Percentiles rank a stretch among this genome's conserved stretches.
These are phyloP conservation scores for Silurus meridionalis DNA, from an alignment of 2,113 vertebrate species.

Conservation along the genomic window DNA sequence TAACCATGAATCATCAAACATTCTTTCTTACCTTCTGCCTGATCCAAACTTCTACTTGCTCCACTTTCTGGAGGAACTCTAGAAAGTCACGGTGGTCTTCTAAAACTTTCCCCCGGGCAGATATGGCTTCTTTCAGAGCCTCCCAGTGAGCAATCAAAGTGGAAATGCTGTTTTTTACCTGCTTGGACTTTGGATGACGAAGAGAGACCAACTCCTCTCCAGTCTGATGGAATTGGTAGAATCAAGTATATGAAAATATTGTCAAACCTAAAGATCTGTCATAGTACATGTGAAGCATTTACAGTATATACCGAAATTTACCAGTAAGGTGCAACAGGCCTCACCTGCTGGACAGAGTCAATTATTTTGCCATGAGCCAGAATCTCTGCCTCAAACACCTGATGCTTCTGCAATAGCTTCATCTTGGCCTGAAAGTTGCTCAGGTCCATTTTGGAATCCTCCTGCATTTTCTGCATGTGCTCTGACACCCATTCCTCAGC, in stretches of 20 bases:
- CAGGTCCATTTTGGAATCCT: slow-evolving; percentile 72
- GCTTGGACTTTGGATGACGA: slow-evolving; percentile 65
- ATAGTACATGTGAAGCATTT: background rate
- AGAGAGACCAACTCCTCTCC: slow-evolving; percentile 74
- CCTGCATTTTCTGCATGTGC: slow-evolving; percentile 77
- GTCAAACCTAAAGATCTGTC: background rate
- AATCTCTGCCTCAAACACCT: slow-evolving; percentile 87
- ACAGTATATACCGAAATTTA: background rate
- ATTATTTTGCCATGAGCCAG: slow-evolving; percentile 78
- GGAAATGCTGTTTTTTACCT: slow-evolving; percentile 65
- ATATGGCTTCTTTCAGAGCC: slow-evolving; percentile 74
- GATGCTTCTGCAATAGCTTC: slow-evolving; percentile 83
- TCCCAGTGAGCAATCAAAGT: slow-evolving; percentile 77
- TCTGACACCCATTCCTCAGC: slow-evolving; percentile 84
- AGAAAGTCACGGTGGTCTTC: slow-evolving; percentile 80
- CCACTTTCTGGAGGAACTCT: slow-evolving; percentile 85
- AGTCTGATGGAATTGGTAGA: slow-evolving; percentile 62
- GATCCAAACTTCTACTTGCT: slow-evolving; percentile 88
- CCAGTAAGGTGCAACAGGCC: background rate
- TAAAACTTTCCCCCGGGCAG: slow-evolving; percentile 75
- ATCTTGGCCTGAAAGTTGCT: slow-evolving; percentile 76
- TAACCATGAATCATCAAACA: background rate
- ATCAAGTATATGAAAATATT: background rate
- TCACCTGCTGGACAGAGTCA: slow-evolving; percentile 73
- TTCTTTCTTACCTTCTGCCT: slow-evolving; percentile 77